phyloP scores from a whole-genome alignment of 2,888 invertebrate species.

The Coleophora flavipennella region DNA sequence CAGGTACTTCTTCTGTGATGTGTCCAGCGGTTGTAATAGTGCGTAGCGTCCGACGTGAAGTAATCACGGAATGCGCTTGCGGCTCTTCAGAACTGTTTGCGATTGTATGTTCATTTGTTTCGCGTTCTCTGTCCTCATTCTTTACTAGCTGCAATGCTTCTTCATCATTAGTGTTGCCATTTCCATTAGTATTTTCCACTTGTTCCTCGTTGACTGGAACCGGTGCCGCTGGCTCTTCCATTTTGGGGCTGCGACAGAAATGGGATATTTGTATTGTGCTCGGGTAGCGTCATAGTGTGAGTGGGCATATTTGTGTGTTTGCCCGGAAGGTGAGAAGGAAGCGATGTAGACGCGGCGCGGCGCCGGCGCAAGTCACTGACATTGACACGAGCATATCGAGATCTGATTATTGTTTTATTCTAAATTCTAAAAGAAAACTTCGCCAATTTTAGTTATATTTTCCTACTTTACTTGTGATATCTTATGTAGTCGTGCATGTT shows the following conservation, averaged over 20 bases:
- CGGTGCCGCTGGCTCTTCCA: slow-evolving; percentile 41
- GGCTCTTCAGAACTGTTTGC: not conserved
- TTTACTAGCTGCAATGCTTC: slow-evolving; percentile 62
- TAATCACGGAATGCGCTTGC: slow-evolving; percentile 68
- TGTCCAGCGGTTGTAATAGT: slow-evolving; percentile 76
- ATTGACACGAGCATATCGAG: not conserved
- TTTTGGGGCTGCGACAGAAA: slow-evolving; percentile 15
- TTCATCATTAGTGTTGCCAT: slow-evolving; percentile 9
- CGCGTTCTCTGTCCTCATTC: slow-evolving; percentile 29
- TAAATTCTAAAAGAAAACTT: too few relatives aligned
- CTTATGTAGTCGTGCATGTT: too few relatives aligned
- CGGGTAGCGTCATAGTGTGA: not conserved
- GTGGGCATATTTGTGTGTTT: not conserved
- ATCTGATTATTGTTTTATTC: too few relatives aligned
- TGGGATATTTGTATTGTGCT: too few relatives aligned
- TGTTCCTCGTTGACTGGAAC: slow-evolving; percentile 24
- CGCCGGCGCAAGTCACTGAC: not conserved
- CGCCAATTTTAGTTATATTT: too few relatives aligned
- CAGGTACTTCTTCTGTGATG: slow-evolving; percentile 47
- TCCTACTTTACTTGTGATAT: too few relatives aligned
- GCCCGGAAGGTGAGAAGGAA: not conserved
- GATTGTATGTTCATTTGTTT: slow-evolving; percentile 15
- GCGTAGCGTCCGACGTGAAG: slow-evolving; percentile 67
- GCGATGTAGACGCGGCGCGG: not conserved
- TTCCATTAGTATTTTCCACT: not conserved